Percentiles rank a stretch among this genome's conserved stretches.
Conservation (phyloP, 2,888 invertebrate species). For the Patella depressa region DNA sequence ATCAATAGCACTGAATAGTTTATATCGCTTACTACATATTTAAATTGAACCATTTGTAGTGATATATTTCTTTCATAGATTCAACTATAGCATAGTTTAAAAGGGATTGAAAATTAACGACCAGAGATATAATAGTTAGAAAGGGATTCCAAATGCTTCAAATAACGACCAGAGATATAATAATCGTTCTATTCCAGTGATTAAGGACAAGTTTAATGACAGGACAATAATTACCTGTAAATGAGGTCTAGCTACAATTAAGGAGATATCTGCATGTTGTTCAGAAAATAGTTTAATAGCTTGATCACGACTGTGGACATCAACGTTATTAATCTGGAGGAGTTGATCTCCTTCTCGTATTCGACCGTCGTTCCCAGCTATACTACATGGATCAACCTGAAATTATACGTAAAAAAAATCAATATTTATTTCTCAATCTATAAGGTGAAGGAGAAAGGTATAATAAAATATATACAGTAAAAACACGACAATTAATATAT, state of each 20-base stretch:
- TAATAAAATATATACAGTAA: not conserved
- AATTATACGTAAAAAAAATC: constrained; percentile 33
- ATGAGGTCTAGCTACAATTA: constrained; percentile 69
- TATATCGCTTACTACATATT: too few species aligned
- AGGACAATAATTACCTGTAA: constrained; percentile 50
- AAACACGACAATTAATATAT: too few species aligned
- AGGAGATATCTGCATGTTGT: constrained; percentile 64
- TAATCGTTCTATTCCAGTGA: too few species aligned
- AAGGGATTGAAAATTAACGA: too few species aligned
- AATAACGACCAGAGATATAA: too few species aligned
- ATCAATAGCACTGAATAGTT: too few species aligned
- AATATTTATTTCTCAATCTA: not conserved
- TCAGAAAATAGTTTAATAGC: constrained; percentile 70
- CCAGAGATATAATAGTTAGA: too few species aligned
- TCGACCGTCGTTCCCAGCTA: constrained; percentile 71
- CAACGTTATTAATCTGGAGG: constrained; percentile 53
- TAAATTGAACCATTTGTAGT: too few species aligned
- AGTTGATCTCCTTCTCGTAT: constrained; percentile 73
- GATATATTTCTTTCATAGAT: too few species aligned
- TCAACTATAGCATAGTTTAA: too few species aligned
- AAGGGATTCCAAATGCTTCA: too few species aligned
- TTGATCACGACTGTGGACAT: constrained; percentile 70
- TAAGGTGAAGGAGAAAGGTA: not conserved
- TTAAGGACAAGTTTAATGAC: too few species aligned
- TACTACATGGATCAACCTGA: constrained; percentile 71